phyloP scores from a whole-genome alignment of 1,140 invertebrate genomes.

The Plectrocnemia conspersa region DNA sequence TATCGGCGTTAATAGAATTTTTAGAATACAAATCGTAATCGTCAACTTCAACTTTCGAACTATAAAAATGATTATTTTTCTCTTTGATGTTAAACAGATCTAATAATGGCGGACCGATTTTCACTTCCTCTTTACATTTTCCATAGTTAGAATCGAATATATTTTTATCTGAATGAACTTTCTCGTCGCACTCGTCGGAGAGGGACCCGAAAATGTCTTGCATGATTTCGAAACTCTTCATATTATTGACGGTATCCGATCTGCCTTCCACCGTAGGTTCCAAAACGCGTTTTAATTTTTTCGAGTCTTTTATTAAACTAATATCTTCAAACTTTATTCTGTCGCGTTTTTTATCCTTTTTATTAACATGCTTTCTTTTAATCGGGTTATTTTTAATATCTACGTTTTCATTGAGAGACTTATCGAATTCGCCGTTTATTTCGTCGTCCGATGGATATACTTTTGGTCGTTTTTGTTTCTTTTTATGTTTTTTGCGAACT shows the following conservation, averaged over 20 bases:
- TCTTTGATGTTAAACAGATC: slow-evolving; percentile 24
- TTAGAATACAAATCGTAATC: slow-evolving; percentile 33
- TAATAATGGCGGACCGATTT: slow-evolving; percentile 15
- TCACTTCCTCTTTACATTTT: slow-evolving; percentile 32
- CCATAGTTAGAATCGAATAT: not conserved
- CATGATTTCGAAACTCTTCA: slow-evolving; percentile 69
- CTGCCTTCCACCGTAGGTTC: slow-evolving; percentile 38
- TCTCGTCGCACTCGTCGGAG: slow-evolving; percentile 63
- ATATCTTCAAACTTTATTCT: slow-evolving; percentile 59
- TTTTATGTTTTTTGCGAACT: slow-evolving; percentile 72
- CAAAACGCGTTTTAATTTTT: slow-evolving; percentile 45
- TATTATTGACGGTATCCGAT: slow-evolving; percentile 37
- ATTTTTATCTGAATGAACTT: slow-evolving; percentile 12
- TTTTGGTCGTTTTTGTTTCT: slow-evolving; percentile 76
- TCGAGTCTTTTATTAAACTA: slow-evolving; percentile 50
- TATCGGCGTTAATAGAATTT: slow-evolving; percentile 37
- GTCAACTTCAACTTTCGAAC: slow-evolving; percentile 19
- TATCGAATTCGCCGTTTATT: slow-evolving; percentile 37
- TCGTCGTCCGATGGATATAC: slow-evolving; percentile 60
- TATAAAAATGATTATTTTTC: slow-evolving; percentile 24
- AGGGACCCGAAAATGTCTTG: slow-evolving; percentile 83
- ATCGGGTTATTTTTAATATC: slow-evolving; percentile 49
- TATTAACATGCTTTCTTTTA: slow-evolving; percentile 59
- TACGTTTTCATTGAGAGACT: slow-evolving; percentile 24
- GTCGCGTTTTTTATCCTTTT: slow-evolving; percentile 69